A percentile compares a stretch with the other conserved stretches of the same genome.
phyloP scores from a whole-genome alignment of 2,888 invertebrate species.

The Nebria salina region DNA sequence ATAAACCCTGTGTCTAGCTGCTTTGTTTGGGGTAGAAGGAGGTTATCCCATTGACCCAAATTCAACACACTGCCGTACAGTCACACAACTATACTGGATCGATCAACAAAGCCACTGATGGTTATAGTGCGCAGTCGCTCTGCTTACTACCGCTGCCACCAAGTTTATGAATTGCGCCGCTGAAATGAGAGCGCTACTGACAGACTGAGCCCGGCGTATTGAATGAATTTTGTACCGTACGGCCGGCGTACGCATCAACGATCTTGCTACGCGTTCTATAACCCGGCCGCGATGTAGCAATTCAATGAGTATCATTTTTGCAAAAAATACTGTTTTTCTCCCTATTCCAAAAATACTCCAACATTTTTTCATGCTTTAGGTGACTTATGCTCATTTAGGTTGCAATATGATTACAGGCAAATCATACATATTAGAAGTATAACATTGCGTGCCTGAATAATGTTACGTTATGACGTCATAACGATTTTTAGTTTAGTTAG shows the following conservation, averaged over 20 bases:
- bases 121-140: neutral
- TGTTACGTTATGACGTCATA: neutral
- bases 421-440: neutral
- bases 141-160: neutral
- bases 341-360: neutral
- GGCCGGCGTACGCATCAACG: neutral
- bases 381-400: no score
- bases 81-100: constrained; percentile 1
- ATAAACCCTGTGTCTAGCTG: neutral
- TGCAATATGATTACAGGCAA: neutral
- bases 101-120: neutral
- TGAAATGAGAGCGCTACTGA: neutral
- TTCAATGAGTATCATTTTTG: neutral
- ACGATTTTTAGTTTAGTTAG: neutral
- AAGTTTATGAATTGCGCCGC: constrained; percentile 1
- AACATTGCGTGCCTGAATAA: neutral
- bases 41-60: neutral
- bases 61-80: neutral
- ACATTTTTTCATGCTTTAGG: neutral
- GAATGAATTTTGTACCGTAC: neutral
- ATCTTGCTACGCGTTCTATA: neutral
- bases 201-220: neutral
- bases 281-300: neutral
- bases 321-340: neutral
- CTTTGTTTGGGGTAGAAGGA: neutral